These are phyloP conservation scores for Acronicta leporina DNA, from an alignment of 2,888 invertebrate genomes.

Conservation along the genomic window DNA sequence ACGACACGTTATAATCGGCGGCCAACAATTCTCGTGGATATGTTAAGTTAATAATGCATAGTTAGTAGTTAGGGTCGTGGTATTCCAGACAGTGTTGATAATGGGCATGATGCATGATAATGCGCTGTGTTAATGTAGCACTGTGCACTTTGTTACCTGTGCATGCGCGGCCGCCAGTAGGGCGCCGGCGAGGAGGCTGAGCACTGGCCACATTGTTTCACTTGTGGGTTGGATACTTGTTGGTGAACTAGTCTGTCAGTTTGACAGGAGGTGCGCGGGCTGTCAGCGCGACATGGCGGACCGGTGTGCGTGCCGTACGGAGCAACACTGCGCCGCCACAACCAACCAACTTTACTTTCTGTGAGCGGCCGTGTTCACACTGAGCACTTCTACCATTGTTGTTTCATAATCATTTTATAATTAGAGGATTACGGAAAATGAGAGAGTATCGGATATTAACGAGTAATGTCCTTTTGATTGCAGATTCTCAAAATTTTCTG, in stretches of 20 bases:
- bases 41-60: constrained; percentile 27
- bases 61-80: constrained; percentile 18
- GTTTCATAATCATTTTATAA: constrained; percentile 39
- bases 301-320: constrained; percentile 77
- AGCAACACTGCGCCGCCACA: constrained; percentile 77
- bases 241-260: constrained; percentile 65
- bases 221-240: constrained; percentile 65
- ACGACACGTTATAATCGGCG: constrained; percentile 38
- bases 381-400: constrained; percentile 26
- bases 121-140: constrained; percentile 27
- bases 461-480: constrained; percentile 25
- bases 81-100: constrained; percentile 37
- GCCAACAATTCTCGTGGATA: constrained; percentile 30
- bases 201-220: constrained; percentile 76
- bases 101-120: constrained; percentile 41
- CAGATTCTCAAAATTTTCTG: constrained; percentile 1
- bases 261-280: constrained; percentile 62
- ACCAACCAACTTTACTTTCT: constrained; percentile 85
- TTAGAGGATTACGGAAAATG: constrained; percentile 3
- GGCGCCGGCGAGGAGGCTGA: constrained; percentile 70
- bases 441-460: constrained; percentile 12
- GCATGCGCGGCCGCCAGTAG: constrained; percentile 72
- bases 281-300: constrained; percentile 79
- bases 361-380: constrained; percentile 78
- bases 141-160: constrained; percentile 70